Evolutionary conservation across 1,140 invertebrate species (phyloP), one percentile per base, ranked within the genome.

Genomic region (Pantala flavescens): DNA sequence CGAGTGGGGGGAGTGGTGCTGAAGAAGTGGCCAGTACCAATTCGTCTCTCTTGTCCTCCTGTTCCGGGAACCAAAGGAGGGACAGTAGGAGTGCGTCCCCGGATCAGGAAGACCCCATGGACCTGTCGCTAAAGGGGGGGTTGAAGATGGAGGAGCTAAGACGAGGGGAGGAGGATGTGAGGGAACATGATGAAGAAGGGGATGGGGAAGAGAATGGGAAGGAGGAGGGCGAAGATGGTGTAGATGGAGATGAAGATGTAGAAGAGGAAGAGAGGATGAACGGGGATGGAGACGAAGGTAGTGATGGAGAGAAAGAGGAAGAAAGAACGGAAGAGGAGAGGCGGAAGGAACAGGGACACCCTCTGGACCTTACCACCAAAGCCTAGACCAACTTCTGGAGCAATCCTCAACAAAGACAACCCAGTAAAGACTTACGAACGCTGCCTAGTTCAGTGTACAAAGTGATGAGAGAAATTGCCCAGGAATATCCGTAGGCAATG

Each of bases 281-380:
- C 71, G 43, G 71, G 42, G 0, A 24, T 71, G 19, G 74, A 23
- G 21, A 36, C 36, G 0, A 73, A 76, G 23, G 73, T 75, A 16
- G 21, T 24, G 16, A 49, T 49, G 19, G 76, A 75, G 77, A 75
- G 28, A 73, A 82, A n/a, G 87, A 85, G 9, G 87, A 85, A 23
- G 84, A 83, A 75, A 87, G 85, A 76, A 87, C 88, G 73, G 84
- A 86, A 55, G 82, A 87, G 14, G 82, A 81, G 9, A 19, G 82
- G 84, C 78, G 79, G 86, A 74, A 89, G 85, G 79, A 82, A 85
- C 82, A 84, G 74, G 81, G 85, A 71, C 86, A 89, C 77, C 90
- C 90, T 23, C 81, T 92, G 36, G 90, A 92, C 81, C 82, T 92
- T 49, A 91, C 88, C 70, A 85, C 84, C 72, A 87, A 85, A 63